These are phyloP conservation scores for Miltochrista miniata DNA, from an alignment of 2,888 invertebrate species.

Conservation along the genomic window DNA sequence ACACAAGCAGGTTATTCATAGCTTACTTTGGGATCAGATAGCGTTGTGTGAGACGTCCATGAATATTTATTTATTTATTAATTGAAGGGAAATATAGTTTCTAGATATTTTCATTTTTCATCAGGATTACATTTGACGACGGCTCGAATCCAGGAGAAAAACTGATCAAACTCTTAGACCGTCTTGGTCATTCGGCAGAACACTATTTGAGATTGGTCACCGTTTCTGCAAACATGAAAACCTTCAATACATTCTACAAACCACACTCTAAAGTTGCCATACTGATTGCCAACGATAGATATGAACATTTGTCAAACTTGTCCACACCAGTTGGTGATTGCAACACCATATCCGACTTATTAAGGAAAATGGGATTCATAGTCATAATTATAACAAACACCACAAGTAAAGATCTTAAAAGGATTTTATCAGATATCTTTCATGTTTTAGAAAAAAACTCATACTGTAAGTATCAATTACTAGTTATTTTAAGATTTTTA, in stretches of 20 bases:
- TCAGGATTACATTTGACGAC: conserved; percentile 56
- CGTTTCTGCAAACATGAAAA: conserved; percentile 41
- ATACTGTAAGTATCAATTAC: conserved; percentile 63
- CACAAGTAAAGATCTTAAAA: conserved; percentile 49
- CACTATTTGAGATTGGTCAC: conserved; percentile 51
- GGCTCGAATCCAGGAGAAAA: conserved; percentile 62
- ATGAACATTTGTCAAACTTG: conserved; percentile 62
- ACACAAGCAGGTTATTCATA: no score
- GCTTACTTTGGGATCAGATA: no score
- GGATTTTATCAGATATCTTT: conserved; percentile 51
- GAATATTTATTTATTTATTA: no score
- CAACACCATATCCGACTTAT: conserved; percentile 57
- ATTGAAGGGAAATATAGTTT: no score
- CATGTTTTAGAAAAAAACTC: conserved; percentile 62
- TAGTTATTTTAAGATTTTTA: not conserved
- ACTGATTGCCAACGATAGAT: conserved; percentile 72
- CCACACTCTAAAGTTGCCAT: conserved; percentile 72
- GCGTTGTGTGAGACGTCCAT: no score
- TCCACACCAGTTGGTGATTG: conserved; percentile 74
- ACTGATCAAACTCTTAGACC: conserved; percentile 62
- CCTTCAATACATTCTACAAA: conserved; percentile 57
- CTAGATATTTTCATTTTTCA: no score
- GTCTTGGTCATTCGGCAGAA: conserved; percentile 52
- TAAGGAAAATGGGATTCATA: conserved; percentile 67
- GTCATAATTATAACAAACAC: conserved; percentile 64